These are phyloP conservation scores for Kradibia gibbosae DNA, from an alignment of 1,140 invertebrate genomes.

Conservation along the genomic window DNA sequence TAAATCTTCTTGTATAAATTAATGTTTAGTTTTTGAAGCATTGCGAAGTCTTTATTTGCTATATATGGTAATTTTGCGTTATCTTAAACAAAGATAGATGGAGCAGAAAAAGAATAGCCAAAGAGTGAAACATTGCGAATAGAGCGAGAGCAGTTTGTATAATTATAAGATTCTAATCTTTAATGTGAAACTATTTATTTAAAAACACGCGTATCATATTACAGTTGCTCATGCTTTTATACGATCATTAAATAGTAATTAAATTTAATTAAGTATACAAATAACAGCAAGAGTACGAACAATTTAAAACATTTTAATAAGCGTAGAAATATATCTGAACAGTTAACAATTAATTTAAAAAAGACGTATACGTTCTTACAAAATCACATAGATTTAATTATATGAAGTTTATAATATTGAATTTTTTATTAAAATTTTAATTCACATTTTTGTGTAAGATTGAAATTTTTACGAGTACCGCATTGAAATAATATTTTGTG, in stretches of 20 bases:
- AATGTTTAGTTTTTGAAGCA: neutral
- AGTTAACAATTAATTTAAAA: neutral
- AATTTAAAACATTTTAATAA: neutral
- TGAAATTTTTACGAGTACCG: too few relatives aligned
- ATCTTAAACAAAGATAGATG: too few relatives aligned
- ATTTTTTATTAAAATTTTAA: neutral
- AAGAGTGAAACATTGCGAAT: too few relatives aligned
- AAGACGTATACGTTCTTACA: neutral
- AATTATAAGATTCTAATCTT: constrained; percentile 49
- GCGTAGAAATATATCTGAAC: neutral
- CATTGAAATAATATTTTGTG: too few relatives aligned
- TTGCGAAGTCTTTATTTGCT: constrained; percentile 11
- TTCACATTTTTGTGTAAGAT: neutral
- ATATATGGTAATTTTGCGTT: constrained; percentile 39
- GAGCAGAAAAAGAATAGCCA: too few relatives aligned
- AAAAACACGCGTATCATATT: constrained; percentile 25
- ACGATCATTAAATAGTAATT: constrained; percentile 34
- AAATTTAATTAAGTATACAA: constrained; percentile 26
- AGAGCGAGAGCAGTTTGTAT: neutral
- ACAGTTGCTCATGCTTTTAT: neutral
- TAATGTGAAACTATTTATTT: constrained; percentile 35
- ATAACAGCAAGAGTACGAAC: constrained; percentile 12
- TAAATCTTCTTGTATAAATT: too few relatives aligned
- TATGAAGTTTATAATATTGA: too few relatives aligned
- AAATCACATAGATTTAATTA: too few relatives aligned